Evolutionary conservation across 1,140 invertebrate species (phyloP).

Genomic region (Panagrolaimus sp.): DNA sequence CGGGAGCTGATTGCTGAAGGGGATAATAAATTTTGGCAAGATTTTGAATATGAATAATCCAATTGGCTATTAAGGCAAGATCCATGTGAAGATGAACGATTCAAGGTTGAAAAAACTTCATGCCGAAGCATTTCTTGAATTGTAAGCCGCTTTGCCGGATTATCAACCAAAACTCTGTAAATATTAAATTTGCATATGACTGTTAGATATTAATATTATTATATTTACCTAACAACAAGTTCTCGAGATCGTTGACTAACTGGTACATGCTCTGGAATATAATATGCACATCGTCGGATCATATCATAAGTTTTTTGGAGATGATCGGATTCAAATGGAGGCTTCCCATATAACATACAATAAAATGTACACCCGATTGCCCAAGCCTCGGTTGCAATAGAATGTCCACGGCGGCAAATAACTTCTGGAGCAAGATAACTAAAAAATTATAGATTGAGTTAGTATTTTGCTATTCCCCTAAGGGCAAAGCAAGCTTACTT

Average conservation of each 20-base stretch:
- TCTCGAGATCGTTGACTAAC: conserved; percentile 1
- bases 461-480: too few species aligned
- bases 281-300: conserved; percentile 26
- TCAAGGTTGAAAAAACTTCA: conserved; percentile 4
- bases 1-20: background rate
- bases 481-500: too few species aligned
- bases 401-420: conserved; percentile 74
- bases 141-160: background rate
- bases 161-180: conserved; percentile 10
- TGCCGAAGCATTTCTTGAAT: conserved; percentile 5
- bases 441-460: too few species aligned
- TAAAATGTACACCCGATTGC: conserved; percentile 90
- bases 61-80: background rate
- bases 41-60: background rate
- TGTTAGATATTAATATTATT: too few species aligned
- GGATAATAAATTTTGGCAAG: background rate
- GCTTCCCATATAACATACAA: conserved; percentile 75
- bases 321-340: conserved; percentile 57
- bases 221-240: background rate
- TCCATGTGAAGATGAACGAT: background rate
- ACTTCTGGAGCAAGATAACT: conserved; percentile 8
- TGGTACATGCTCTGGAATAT: background rate
- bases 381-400: conserved; percentile 89
- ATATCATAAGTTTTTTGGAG: conserved; percentile 24
- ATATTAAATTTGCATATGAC: too few species aligned